Evolutionary conservation across 2,113 vertebrate genomes (phyloP).

Genomic region (Lagopus leucura): DNA sequence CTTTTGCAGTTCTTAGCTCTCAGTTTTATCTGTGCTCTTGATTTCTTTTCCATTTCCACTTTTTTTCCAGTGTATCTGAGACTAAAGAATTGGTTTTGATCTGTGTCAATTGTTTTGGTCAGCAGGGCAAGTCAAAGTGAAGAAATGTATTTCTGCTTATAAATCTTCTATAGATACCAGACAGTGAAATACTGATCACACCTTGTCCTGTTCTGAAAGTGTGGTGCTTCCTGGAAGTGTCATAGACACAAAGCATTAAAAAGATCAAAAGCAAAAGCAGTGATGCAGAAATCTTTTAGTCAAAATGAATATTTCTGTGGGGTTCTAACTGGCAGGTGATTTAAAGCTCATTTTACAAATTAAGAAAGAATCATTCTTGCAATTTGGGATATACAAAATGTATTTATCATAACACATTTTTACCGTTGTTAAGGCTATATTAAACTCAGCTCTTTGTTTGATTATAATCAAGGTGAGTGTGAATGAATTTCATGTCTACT

Average conservation of each 20-base stretch:
- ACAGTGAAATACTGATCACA: background rate
- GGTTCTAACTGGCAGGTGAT: background rate
- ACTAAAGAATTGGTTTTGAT: background rate
- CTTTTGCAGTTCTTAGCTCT: background rate
- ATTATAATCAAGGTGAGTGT: background rate
- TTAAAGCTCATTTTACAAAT: background rate
- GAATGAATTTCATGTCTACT: background rate
- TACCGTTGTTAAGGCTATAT: background rate
- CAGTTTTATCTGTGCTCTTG: accelerated
- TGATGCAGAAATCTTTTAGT: background rate
- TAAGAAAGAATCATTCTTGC: background rate
- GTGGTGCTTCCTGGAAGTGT: background rate
- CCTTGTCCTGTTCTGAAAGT: background rate
- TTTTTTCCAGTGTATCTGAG: background rate
- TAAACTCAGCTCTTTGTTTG: background rate
- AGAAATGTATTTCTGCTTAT: background rate
- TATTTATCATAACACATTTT: background rate
- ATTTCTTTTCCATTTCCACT: background rate
- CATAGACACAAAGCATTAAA: background rate
- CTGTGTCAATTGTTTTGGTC: background rate
- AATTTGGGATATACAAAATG: background rate
- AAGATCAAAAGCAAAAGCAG: background rate
- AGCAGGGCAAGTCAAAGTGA: background rate
- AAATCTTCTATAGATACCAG: background rate
- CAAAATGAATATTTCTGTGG: background rate